Evolutionary conservation across 2,113 vertebrate genomes (phyloP).

Genomic region (Chamaea fasciata): DNA sequence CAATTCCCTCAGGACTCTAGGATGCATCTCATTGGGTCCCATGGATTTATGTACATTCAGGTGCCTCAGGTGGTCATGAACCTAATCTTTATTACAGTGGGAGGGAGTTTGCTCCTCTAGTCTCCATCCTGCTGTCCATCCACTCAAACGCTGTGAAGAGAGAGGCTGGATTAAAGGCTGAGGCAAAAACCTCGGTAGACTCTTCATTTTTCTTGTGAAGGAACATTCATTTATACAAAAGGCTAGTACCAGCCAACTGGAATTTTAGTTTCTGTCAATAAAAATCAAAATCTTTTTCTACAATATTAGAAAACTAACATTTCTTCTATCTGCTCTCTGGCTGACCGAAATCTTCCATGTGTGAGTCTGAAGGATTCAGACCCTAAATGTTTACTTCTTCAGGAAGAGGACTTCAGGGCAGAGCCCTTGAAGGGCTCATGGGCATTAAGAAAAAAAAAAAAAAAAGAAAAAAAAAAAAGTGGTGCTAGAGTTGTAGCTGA

Average conservation of each 20-base stretch:
- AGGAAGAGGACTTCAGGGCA: not conserved
- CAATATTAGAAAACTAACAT: not conserved
- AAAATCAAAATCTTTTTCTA: not conserved
- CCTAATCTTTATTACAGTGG: not conserved
- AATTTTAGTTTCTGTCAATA: not conserved
- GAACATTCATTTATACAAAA: not conserved
- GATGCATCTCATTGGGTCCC: not conserved
- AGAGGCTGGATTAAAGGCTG: not conserved
- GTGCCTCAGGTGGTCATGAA: not conserved
- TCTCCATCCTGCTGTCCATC: not conserved
- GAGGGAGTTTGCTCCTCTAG: not conserved
- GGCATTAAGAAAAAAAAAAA: not conserved
- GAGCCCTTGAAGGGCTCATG: not conserved
- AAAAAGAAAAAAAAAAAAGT: no score
- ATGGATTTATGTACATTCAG: not conserved
- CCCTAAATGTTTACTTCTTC: not conserved
- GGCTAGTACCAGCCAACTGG: not conserved
- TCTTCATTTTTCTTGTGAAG: not conserved
- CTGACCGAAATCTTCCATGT: not conserved
- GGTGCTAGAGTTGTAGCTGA: not conserved
- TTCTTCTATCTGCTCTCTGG: not conserved
- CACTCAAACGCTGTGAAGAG: not conserved
- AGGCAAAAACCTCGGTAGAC: not conserved
- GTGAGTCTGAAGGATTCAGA: not conserved
- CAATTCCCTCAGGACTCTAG: not conserved